Evolutionary conservation across 2,113 vertebrate species (phyloP).

Genomic region (Osmerus eperlanus): DNA sequence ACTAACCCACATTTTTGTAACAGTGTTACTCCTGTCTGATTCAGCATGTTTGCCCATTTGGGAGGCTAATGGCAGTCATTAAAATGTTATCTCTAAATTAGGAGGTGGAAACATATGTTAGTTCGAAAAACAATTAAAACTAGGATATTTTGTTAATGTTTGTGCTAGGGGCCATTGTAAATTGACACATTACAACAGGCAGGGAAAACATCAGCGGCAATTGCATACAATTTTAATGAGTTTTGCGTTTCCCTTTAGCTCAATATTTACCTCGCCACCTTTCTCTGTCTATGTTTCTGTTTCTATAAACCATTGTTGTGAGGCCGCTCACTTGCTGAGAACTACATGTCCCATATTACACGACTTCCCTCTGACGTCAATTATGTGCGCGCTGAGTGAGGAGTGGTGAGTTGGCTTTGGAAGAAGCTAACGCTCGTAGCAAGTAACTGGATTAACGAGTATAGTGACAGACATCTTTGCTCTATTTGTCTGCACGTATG

Average conservation of each 20-base stretch:
- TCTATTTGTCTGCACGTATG: no score
- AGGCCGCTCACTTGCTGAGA: no score
- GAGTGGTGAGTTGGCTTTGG: slow-evolving; percentile 60
- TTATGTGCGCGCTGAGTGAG: slow-evolving; percentile 40
- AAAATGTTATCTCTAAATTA: slow-evolving; percentile 53
- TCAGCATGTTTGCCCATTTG: slow-evolving; percentile 38
- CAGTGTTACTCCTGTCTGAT: slow-evolving; percentile 22
- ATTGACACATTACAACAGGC: no score
- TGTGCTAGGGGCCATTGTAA: no score
- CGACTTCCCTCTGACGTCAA: slow-evolving; percentile 34
- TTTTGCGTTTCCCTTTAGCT: no score
- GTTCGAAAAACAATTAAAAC: slow-evolving; percentile 35
- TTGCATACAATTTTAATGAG: no score
- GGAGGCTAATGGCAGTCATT: slow-evolving; percentile 21
- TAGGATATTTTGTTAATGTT: neutral
- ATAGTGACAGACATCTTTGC: no score
- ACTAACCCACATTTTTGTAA: slow-evolving; percentile 36
- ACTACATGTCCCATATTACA: slow-evolving; percentile 62
- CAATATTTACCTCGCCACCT: no score
- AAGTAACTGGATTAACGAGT: slow-evolving; percentile 19
- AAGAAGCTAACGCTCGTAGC: slow-evolving; percentile 35
- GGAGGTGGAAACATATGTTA: slow-evolving; percentile 26
- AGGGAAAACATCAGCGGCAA: no score
- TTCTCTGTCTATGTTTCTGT: no score
- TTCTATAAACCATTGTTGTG: no score